These are phyloP conservation scores for Brachyptera risi DNA, from an alignment of 2,888 invertebrate genomes.

Conservation along the genomic window DNA sequence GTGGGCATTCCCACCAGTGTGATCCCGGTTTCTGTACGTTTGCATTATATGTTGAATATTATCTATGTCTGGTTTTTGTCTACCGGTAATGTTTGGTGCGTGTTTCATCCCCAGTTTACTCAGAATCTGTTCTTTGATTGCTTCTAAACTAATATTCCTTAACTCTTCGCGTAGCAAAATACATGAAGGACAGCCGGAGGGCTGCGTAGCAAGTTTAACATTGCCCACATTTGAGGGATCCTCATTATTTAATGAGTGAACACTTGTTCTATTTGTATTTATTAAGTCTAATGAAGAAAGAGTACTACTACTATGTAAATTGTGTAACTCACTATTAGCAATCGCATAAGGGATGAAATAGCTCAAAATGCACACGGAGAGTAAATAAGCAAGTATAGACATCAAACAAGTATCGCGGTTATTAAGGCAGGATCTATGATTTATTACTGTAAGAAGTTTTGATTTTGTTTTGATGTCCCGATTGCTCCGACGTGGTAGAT, in stretches of 20 bases:
- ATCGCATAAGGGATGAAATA: conserved; percentile 14
- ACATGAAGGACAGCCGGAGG: conserved; percentile 50
- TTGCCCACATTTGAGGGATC: not conserved
- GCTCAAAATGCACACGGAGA: conserved; percentile 13
- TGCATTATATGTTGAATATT: conserved; percentile 43
- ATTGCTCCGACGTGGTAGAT: conserved; percentile 1
- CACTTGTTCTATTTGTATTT: conserved; percentile 12
- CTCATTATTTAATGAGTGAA: not conserved
- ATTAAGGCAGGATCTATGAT: conserved; percentile 1
- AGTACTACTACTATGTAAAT: conserved; percentile 19
- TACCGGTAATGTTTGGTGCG: conserved; percentile 60
- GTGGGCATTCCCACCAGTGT: conserved; percentile 29
- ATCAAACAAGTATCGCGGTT: not conserved
- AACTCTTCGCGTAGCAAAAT: conserved; percentile 55
- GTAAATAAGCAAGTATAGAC: not conserved
- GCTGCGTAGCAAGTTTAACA: not conserved
- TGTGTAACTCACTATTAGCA: conserved; percentile 13
- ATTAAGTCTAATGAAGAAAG: conserved; percentile 1
- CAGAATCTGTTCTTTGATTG: conserved; percentile 58
- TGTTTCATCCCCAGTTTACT: conserved; percentile 55
- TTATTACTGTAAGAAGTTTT: conserved; percentile 1
- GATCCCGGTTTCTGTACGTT: conserved; percentile 43
- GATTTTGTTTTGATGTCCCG: conserved; percentile 13
- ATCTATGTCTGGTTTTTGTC: conserved; percentile 53
- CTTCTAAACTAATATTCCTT: conserved; percentile 52